These are phyloP conservation scores for Andrena praecox DNA, from an alignment of 2,888 invertebrate species.

Conservation along the genomic window DNA sequence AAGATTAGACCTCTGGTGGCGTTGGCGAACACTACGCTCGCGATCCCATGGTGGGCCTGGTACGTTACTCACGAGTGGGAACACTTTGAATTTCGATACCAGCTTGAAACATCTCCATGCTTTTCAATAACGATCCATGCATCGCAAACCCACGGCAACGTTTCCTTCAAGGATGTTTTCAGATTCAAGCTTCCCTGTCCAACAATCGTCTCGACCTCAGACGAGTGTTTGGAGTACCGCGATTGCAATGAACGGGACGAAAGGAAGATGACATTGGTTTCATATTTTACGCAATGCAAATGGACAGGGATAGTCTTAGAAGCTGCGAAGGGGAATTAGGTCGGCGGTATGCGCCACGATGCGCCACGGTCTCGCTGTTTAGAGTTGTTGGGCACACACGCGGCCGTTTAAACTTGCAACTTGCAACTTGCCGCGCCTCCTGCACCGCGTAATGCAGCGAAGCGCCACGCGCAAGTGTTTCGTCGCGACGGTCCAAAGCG, in stretches of 20 bases:
- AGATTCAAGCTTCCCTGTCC: background rate
- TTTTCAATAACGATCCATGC: no score
- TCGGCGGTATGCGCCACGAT: slow-evolving; percentile 68
- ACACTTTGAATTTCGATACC: no score
- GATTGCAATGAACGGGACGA: background rate
- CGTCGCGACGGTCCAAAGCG: background rate
- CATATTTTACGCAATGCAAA: slow-evolving; percentile 20
- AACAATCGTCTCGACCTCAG: no score
- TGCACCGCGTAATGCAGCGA: background rate
- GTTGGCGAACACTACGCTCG: no score
- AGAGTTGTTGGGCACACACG: slow-evolving; percentile 36
- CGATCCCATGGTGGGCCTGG: no score
- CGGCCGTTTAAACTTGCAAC: slow-evolving; percentile 34
- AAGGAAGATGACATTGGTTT: background rate
- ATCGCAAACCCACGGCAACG: no score
- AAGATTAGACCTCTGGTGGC: no score
- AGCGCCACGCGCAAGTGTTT: background rate
- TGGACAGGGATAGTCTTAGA: slow-evolving; percentile 23
- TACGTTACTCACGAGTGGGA: no score
- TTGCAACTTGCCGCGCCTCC: background rate
- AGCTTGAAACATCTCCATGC: no score
- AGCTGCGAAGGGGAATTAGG: slow-evolving; percentile 51
- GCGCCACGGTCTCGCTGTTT: slow-evolving; percentile 58
- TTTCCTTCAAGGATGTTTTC: background rate
- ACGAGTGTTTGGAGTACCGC: background rate